Base-by-base conservation (phyloP, 2,888 invertebrate species). In the Drosophila imparisetae region DNA sequence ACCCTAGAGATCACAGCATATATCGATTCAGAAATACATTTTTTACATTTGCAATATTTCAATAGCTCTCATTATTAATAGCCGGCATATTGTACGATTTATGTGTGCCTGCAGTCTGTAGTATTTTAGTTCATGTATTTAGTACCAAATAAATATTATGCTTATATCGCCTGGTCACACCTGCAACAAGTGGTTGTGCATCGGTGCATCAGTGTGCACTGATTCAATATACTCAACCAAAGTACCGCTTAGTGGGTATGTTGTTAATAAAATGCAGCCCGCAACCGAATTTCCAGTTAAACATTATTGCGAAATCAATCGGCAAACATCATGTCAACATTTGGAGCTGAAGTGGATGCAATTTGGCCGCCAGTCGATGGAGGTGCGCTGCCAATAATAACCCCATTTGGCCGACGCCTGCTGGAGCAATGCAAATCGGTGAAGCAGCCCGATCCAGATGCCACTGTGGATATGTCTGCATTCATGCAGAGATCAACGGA, bases 301-400 rank as follows among this genome's bases (percentile, higher is more conserved):
- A 78, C 42, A 34, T 15, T 65, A 50, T 79, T 79, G 79, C 63
- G 79, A 67, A 78, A 73, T 78, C 50, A 38, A 32, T 11, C 27
- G n/a, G 40, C 2, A 4, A 34, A n/a, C 29, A 71, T 18, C 11
- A 91, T 90, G 91, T 78, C 86, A 2, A 78, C 73, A 45, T 92
- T 91, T 67, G 92, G 92, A 5, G 57, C 72, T 6, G 83, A 91
- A 49, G 92, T 92, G 48, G 81, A 80, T 40, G 71, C 66, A 5
- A 57, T 85, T 53, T 84, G 88, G 88, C 83, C 88, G 2, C 7
- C 65, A 18, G 18, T 63, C 34, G 38, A 66, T n/a, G 64, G 36
- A 11, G 10, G 10, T 0, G 6, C n/a, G 3, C 53, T 52, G 34
- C 15, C 58, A 24, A n/a, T 4, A 30, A 10, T 87, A 11, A 84